These are phyloP conservation scores for Plecturocebus donacophilus DNA, from an alignment of 2,113 vertebrate species.

Conservation along the genomic window DNA sequence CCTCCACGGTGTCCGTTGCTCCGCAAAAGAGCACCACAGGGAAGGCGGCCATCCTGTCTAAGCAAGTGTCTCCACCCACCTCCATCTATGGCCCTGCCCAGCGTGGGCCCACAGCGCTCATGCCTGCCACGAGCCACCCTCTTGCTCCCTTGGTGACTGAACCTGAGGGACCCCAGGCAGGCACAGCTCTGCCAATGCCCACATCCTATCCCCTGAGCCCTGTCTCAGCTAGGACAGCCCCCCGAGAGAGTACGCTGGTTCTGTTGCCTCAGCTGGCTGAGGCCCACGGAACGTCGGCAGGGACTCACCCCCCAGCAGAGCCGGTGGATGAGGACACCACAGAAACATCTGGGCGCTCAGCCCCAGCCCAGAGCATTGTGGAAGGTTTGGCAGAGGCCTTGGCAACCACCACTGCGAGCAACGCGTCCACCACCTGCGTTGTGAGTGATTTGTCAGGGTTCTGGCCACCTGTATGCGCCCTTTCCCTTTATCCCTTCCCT, in stretches of 20 bases:
- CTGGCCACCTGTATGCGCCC: not conserved
- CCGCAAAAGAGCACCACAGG: constrained; percentile 68
- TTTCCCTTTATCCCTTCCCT: not conserved
- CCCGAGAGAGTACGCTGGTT: constrained; percentile 57
- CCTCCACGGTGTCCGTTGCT: constrained; percentile 41
- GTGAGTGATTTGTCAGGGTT: constrained; percentile 78
- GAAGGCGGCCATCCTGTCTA: constrained; percentile 61
- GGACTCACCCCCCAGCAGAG: constrained; percentile 46
- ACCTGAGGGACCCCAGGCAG: not conserved
- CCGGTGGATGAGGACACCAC: constrained; percentile 60
- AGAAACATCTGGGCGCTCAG: constrained; percentile 52
- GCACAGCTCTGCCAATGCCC: not conserved
- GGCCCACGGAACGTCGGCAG: constrained; percentile 19
- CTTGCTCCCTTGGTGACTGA: not conserved
- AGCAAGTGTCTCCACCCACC: constrained; percentile 75
- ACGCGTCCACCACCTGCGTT: constrained; percentile 74
- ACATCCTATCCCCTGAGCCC: constrained; percentile 35
- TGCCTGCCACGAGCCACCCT: fast-evolving
- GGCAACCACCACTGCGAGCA: constrained; percentile 58
- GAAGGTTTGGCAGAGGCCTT: constrained; percentile 13
- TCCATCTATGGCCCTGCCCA: constrained; percentile 43
- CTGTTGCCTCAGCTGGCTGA: not conserved
- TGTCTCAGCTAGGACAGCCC: constrained; percentile 36
- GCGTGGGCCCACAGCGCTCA: not conserved
- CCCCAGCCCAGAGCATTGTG: constrained; percentile 36